These are phyloP conservation scores for Alca torda DNA, from an alignment of 2,797 vertebrate genomes.

Conservation along the genomic window DNA sequence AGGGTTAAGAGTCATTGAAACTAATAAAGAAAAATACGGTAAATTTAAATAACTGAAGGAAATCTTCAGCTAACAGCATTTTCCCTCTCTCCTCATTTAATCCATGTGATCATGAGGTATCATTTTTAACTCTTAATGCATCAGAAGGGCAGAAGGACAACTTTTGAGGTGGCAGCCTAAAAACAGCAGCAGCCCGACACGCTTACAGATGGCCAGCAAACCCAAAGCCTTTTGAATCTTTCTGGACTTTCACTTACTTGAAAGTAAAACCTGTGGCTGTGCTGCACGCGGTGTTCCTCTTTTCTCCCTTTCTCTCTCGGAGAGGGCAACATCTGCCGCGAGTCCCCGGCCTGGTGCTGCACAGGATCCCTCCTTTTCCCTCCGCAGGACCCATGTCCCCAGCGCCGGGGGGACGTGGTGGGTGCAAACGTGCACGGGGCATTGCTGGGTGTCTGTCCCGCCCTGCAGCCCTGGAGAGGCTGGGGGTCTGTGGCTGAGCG, in stretches of 20 bases:
- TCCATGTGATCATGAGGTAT: background rate
- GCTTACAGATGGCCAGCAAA: background rate
- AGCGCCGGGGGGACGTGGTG: background rate
- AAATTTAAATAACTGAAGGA: background rate
- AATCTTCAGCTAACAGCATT: background rate
- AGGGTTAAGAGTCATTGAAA: background rate
- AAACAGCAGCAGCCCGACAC: background rate
- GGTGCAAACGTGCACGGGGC: background rate
- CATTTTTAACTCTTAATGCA: background rate
- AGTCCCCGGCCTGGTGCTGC: background rate
- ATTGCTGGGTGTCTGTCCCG: too few relatives aligned
- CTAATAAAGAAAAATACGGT: background rate
- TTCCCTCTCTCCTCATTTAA: background rate
- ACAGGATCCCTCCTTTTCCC: fast-evolving
- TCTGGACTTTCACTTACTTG: background rate
- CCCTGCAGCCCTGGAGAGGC: background rate
- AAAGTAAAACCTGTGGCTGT: background rate
- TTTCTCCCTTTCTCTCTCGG: background rate
- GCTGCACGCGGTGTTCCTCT: background rate
- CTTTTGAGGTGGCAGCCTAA: background rate
- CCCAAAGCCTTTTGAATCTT: background rate
- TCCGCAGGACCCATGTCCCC: background rate
- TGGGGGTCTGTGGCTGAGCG: background rate
- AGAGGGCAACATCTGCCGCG: background rate
- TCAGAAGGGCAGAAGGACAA: background rate